Base-by-base conservation (phyloP, 2,113 vertebrate genomes). In the Myotis brandtii region DNA sequence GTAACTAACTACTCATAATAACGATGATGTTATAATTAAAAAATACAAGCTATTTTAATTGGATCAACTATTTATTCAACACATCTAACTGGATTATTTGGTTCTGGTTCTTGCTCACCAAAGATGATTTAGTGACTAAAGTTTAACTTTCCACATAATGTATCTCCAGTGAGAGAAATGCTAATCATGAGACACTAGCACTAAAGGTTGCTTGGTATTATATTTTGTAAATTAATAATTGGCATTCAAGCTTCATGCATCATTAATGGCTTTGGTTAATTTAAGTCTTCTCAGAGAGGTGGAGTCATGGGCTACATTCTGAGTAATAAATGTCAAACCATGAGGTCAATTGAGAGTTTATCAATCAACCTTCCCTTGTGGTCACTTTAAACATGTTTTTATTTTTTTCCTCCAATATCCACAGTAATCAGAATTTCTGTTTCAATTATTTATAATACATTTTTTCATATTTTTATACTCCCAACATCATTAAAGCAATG, bases 171-270 rank as follows among this genome's bases (percentile, higher is more conserved):
- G n/a, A 79, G 25, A 89, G 11, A 89, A 79, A 64, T 9, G 1
- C 11, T 70, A 76, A 54, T 77, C 25, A 88, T 9, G 2, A 83
- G 34, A 73, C 21, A 25, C 11, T 30, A 32, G n/a, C 27, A 37
- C 34, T 95, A 52, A 37, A 82, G 54, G 18, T 1, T 83, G 37
- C 9, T 23, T 89, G 32, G 73, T 30, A 48, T 21, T 69, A 64
- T 8, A 48, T 67, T 90, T 75, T 79, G 23, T 91, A 92, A 82
- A 86, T 93, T 91, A 92, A 59, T 40, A 82, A 69, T 17, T 73
- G 56, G 2, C 7, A 81, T 17, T 89, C 9, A 37, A 32, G 11
- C 50, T 94, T 72, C 64, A 50, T 30, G 50, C 76, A 34, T 48
- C 34, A 91, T 37, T 48, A 87, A 80, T 59, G 21, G 2, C 40